A percentile compares a stretch with the other conserved stretches of the same genome.
Conservation (phyloP, 2,797 vertebrate genomes). For the Poeciliopsis gracilis region DNA sequence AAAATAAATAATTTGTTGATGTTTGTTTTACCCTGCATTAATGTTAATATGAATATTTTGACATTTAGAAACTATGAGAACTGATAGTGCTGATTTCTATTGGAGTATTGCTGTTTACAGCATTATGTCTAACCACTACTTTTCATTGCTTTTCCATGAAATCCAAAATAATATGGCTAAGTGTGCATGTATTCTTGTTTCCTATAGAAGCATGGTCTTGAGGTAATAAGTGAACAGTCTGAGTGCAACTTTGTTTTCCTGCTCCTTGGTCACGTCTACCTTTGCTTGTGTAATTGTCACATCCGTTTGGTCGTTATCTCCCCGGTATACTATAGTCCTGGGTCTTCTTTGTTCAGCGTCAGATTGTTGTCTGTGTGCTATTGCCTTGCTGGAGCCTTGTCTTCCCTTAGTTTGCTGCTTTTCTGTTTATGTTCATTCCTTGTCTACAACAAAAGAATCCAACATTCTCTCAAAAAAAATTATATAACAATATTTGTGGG, state of each 20-base stretch:
- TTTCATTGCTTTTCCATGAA: neutral
- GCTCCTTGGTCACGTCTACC: neutral
- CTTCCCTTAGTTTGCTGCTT: neutral
- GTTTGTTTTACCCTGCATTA: too few relatives aligned
- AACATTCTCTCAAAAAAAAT: neutral
- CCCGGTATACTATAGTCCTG: neutral
- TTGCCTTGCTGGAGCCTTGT: neutral
- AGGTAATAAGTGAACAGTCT: neutral
- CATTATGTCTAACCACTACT: neutral
- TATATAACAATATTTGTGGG: neutral
- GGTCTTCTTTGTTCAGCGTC: neutral
- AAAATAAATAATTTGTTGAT: too few relatives aligned
- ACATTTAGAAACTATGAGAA: neutral
- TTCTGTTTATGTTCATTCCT: neutral
- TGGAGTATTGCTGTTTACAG: neutral
- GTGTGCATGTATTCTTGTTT: neutral
- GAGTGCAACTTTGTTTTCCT: neutral
- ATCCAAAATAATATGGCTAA: neutral
- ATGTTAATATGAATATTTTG: neutral
- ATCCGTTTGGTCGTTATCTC: neutral
- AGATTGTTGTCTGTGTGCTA: neutral
- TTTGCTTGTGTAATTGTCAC: slow-evolving; percentile 1
- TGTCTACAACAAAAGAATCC: slow-evolving; percentile 2
- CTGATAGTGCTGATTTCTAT: neutral
- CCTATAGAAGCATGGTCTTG: too few relatives aligned